Base-by-base conservation (phyloP, 2,113 vertebrate species). In the Chaenogobius annularis region DNA sequence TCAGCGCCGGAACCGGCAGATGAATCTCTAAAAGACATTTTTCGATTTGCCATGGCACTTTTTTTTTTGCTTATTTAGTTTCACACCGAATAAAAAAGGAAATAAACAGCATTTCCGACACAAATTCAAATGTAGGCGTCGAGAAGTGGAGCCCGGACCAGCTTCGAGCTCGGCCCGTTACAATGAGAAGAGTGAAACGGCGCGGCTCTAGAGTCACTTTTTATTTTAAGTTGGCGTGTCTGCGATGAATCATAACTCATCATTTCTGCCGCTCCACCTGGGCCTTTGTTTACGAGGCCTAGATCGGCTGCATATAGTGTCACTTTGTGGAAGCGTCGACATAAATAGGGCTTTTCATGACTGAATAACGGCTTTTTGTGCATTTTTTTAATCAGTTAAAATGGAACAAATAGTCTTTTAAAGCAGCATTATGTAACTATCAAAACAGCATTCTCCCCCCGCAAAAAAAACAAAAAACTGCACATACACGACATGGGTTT, bases 221-320 rank as follows among this genome's bases (percentile, higher is more conserved):
- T 65, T 74, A 70, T 83, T 79, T 7, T 46, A 73, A 78, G 79
- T 64, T 26, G 52, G 73, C 70, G 63, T 73, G 63, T 37, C 50
- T 63, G n/a, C 48, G 58, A 81, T 82, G 73, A 84, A 78, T 81
- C 75, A 79, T 26, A 77, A 68, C 65, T 72, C 26, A 31, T 17
- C 58, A n/a, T 44, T 37, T 17, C 68, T 77, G 66, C 76, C 66
- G 77, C 71, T 68, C 71, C 76, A 73, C 69, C 59, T 31, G 64
- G 77, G 73, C 67, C 77, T 80, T 76, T 75, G 72, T 81, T 67
- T 81, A 46, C 50, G 63, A 67, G 40, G 46, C 52, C 72, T 70
- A 79, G 61, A 72, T 76, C 65, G 71, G 55, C 72, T 72, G 68
- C 56, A 12, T 67, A 81, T 73, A 74, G 76, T 73, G 68, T 74